A percentile compares a stretch with the other conserved stretches of the same genome.
These are phyloP conservation scores for Eilema griseolum DNA, from an alignment of 2,888 invertebrate species.

Conservation along the genomic window DNA sequence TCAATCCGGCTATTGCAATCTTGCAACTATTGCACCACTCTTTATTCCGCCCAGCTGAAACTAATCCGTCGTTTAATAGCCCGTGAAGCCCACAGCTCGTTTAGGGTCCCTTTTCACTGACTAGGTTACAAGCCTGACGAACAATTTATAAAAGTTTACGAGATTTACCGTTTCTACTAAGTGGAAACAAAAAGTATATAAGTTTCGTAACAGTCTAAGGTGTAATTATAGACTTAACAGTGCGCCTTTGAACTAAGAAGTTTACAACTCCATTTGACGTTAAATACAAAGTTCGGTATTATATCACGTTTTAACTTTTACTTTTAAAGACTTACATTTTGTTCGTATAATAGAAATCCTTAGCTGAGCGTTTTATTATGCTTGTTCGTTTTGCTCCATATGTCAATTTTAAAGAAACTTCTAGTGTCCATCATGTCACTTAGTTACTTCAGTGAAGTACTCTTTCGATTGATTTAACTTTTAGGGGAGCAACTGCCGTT, in stretches of 20 bases:
- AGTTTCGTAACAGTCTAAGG: slow-evolving; percentile 52
- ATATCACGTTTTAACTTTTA: slow-evolving; percentile 24
- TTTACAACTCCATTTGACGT: slow-evolving; percentile 33
- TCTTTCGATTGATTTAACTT: no score
- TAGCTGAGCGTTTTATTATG: neutral
- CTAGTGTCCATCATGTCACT: no score
- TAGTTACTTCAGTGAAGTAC: no score
- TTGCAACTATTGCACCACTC: slow-evolving; percentile 58
- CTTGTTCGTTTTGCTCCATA: no score
- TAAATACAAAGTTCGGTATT: slow-evolving; percentile 36
- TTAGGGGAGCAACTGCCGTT: no score
- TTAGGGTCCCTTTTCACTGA: slow-evolving; percentile 60
- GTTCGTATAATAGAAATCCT: neutral
- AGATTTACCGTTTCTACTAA: slow-evolving; percentile 49
- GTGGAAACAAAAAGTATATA: slow-evolving; percentile 49
- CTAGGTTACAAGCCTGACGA: slow-evolving; percentile 59
- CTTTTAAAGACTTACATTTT: neutral
- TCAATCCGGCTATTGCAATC: slow-evolving; percentile 28
- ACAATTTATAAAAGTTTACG: slow-evolving; percentile 63
- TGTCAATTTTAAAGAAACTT: no score
- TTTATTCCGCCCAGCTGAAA: slow-evolving; percentile 57
- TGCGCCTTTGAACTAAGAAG: slow-evolving; percentile 38
- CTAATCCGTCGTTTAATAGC: slow-evolving; percentile 70
- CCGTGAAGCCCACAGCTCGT: slow-evolving; percentile 61
- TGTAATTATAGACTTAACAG: slow-evolving; percentile 51